Base-by-base conservation (phyloP, 1,140 invertebrate genomes). In the Hylaeus anthracinus region DNA sequence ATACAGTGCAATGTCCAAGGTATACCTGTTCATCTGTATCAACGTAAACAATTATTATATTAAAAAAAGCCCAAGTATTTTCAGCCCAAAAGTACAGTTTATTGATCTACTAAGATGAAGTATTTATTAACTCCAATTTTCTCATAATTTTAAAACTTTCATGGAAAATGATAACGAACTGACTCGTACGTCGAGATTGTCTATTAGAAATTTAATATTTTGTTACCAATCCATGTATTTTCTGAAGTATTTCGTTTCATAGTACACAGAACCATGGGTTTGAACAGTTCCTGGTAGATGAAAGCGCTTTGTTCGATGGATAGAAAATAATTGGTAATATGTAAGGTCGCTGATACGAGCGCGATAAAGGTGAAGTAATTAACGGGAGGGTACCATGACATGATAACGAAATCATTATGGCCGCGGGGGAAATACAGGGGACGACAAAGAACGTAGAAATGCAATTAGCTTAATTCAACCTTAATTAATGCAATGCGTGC, bases 401-500 rank as follows among this genome's bases (percentile, higher is more conserved):
- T 12, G 82, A 75, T 81, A 72, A 75, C 72, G 37, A 53, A 81
- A 81, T 84, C 53, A 67, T 73, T 48, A 75, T 43, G 45, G 56
- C 15, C 72, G 51, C 41, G 43, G 10, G 56, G 74, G 82, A 83
- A 85, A 80, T 83, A 78, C 69, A 26, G 26, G 70, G 5, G 71
- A 72, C 14, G 63, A 37, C 41, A 48, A 67, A 74, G 65, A 79
- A 72, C 65, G 70, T 65, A 64, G 82, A 69, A 61, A 79, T 51
- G 82, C 87, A 88, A 90, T 89, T 86, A 88, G 85, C 72, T 81
- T 88, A 81, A 89, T 86, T 88, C 86, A 82, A 66, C 39, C 83
- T 90, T 90, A 88, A 90, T 90, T 90, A 90, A 86, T 86, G 80
- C 89, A 89, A 89, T 90, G 88, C 84, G 81, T 84, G 71, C 51